Percentiles rank a stretch among this genome's conserved stretches.
Evolutionary conservation across 2,797 vertebrate species (phyloP).

Genomic region (Pachyuromys duprasi): DNA sequence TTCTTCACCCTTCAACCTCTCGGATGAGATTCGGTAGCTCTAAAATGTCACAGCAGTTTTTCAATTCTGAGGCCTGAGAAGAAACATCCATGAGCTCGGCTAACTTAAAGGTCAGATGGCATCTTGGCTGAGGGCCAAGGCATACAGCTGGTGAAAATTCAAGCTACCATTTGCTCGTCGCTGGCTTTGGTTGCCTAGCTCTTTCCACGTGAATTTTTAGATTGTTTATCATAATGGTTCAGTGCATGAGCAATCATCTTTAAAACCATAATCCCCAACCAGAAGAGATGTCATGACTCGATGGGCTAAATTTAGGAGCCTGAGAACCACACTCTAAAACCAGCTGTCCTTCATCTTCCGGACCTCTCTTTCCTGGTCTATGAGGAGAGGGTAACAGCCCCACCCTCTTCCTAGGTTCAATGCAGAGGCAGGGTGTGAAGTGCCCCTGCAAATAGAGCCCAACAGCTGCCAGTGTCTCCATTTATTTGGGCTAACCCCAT

Average conservation of each 20-base stretch:
- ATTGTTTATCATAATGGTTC: conserved; percentile 59
- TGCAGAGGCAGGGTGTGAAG: neutral
- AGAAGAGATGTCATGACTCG: conserved; percentile 32
- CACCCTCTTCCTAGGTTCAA: neutral
- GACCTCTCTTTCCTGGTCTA: neutral
- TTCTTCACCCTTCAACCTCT: neutral
- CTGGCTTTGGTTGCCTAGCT: conserved; percentile 51
- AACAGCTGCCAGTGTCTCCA: neutral
- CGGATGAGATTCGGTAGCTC: neutral
- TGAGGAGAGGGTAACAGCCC: neutral
- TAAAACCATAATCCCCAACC: conserved; percentile 62
- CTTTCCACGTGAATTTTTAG: conserved; percentile 60
- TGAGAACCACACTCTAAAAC: neutral
- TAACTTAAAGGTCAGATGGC: conserved; percentile 67
- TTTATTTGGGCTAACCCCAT: neutral
- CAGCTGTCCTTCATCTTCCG: neutral
- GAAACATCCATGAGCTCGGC: conserved; percentile 16
- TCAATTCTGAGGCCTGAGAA: conserved; percentile 31
- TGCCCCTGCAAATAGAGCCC: accelerated
- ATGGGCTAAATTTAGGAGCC: conserved; percentile 58
- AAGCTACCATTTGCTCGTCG: conserved; percentile 57
- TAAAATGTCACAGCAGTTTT: conserved; percentile 41
- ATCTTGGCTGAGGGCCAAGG: conserved; percentile 26
- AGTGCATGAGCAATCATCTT: conserved; percentile 49
- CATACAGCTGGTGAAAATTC: conserved; percentile 62